These are phyloP conservation scores for Labia minor DNA, from an alignment of 2,888 invertebrate genomes.

Conservation along the genomic window DNA sequence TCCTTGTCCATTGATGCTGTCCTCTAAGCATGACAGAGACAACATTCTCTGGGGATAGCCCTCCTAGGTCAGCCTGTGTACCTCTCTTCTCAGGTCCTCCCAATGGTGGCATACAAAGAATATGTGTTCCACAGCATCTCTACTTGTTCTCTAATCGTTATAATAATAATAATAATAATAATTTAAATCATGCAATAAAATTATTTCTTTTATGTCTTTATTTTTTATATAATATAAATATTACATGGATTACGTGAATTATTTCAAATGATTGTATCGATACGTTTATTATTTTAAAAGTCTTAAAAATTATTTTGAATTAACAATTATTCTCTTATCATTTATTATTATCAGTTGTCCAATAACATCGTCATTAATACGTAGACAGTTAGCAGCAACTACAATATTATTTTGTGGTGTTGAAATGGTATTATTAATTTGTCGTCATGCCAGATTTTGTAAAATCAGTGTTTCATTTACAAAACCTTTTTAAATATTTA, in stretches of 20 bases:
- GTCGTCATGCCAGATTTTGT: slow-evolving; percentile 76
- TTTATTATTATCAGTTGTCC: slow-evolving; percentile 38
- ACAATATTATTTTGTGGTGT: slow-evolving; percentile 64
- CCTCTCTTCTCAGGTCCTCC: too few species aligned
- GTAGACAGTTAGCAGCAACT: slow-evolving; percentile 57
- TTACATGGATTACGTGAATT: slow-evolving; percentile 54
- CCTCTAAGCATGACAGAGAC: too few species aligned
- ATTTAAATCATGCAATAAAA: neutral
- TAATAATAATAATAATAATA: too few species aligned
- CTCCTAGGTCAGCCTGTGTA: too few species aligned
- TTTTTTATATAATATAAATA: slow-evolving; percentile 48
- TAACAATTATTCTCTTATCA: slow-evolving; percentile 52
- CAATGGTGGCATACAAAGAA: too few species aligned
- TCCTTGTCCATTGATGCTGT: too few species aligned
- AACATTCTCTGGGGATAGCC: too few species aligned
- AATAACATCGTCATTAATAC: slow-evolving; percentile 31
- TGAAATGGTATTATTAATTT: slow-evolving; percentile 64
- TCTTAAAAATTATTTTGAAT: slow-evolving; percentile 65
- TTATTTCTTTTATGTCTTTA: too few species aligned
- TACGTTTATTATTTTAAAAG: slow-evolving; percentile 54
- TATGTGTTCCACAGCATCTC: too few species aligned
- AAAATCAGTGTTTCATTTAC: too few species aligned
- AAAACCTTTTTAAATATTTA: too few species aligned
- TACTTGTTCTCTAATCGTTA: too few species aligned
- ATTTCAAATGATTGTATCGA: slow-evolving; percentile 58